These are phyloP conservation scores for Criorhina ranunculi DNA, from an alignment of 2,888 invertebrate genomes.

Conservation along the genomic window DNA sequence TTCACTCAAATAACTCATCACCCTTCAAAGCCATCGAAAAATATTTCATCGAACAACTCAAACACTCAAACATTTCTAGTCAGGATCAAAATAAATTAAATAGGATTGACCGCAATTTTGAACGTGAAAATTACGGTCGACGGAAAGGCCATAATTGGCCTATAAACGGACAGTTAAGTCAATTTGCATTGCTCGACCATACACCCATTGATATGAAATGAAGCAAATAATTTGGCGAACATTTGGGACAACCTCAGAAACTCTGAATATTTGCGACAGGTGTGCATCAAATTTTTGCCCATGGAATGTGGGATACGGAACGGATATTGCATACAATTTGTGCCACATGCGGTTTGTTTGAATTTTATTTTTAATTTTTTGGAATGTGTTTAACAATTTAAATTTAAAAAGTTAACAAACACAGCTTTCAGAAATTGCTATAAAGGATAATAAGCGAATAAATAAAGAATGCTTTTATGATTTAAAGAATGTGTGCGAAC, in stretches of 20 bases:
- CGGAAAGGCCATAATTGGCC: slow-evolving; percentile 46
- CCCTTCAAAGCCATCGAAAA: slow-evolving; percentile 3
- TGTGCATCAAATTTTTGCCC: slow-evolving; percentile 41
- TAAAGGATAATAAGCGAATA: too few species aligned
- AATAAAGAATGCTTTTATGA: too few species aligned
- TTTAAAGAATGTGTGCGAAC: too few species aligned
- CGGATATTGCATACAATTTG: neutral
- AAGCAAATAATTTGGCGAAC: slow-evolving; percentile 63
- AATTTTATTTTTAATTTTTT: too few species aligned
- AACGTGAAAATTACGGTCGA: slow-evolving; percentile 54
- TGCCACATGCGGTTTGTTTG: neutral
- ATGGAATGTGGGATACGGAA: slow-evolving; percentile 17
- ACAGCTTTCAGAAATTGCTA: too few species aligned
- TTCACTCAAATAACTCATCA: neutral
- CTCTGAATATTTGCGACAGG: slow-evolving; percentile 51
- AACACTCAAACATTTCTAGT: slow-evolving; percentile 17
- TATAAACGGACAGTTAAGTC: slow-evolving; percentile 61
- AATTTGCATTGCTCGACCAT: slow-evolving; percentile 40
- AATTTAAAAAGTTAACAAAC: too few species aligned
- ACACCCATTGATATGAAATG: slow-evolving; percentile 58
- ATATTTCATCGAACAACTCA: slow-evolving; percentile 34
- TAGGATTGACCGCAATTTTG: slow-evolving; percentile 53
- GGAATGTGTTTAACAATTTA: too few species aligned
- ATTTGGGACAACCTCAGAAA: slow-evolving; percentile 55
- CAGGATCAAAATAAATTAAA: slow-evolving; percentile 57